Evolutionary conservation across 2,797 vertebrate genomes (phyloP), one percentile per base, ranked within the genome.

Genomic region (Centroberyx gerrardi): DNA sequence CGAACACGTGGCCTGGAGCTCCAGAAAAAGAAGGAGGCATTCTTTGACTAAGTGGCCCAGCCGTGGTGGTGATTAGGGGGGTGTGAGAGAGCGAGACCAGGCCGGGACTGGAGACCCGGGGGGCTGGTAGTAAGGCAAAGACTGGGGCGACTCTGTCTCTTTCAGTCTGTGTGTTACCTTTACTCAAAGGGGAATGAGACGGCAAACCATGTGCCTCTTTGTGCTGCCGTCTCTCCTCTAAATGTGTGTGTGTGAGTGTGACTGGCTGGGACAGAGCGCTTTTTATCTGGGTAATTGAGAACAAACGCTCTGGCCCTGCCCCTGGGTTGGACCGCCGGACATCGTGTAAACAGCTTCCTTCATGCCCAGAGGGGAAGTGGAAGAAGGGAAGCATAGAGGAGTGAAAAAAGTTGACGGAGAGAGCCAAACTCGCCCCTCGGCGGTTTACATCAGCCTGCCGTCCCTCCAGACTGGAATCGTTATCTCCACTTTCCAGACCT

Each of bases 221-320:
- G 81, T 87, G 65, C 66, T 17, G 53, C 53, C 44, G 78, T 68
- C 74, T 87, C 68, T 90, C 81, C 49, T 72, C 61, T 78, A 62
- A 68, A 84, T 74, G 68, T 62, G 81, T 60, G 61, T 15, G 12
- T 42, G 51, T 54, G 55, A 80, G 56, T 80, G 74, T 75, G 78
- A 80, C 83, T 73, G 70, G 81, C 48, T 33, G 68, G 79, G 78
- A 91, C 86, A 83, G 72, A 90, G 80, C 51, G 83, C 64, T 90
- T 90, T 92, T 91, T 68, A 88, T 91, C 31, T 13, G 80, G 73
- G 82, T 95, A 93, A 92, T 84, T 96, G 92, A 96, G 94, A 95
- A 87, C 88, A 94, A 95, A 92, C 78, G 4, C 71, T 89, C 69
- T 60, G n/a, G 77, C 81, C 76, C 80, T 76, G 86, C 84, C 84